Base-by-base conservation (phyloP, 2,888 invertebrate species). In the Rhodophaea formosa region DNA sequence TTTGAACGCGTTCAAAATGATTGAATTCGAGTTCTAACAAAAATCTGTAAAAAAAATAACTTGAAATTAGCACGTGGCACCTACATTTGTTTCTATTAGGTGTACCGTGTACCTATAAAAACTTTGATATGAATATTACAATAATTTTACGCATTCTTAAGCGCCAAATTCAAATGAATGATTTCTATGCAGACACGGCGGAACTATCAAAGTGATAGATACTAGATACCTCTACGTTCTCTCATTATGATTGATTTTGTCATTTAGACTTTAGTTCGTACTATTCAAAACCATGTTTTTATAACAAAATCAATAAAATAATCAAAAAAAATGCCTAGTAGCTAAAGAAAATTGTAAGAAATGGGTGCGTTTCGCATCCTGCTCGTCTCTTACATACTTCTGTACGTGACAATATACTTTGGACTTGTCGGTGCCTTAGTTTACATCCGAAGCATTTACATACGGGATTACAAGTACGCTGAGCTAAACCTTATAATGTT, bases 341-440 rank as follows among this genome's bases (percentile, higher is more conserved):
- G 35, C 23, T 35, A 10, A 23, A 14, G 56, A 62, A 60, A 70
- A 62, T 58, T 51, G 49, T 59, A 53, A 62, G 70, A 53, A 54
- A 90, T 90, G 89, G 79, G 84, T 53, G 60, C 84, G 3, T 46
- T 88, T 56, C 84, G 88, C 57, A 63, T 75, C 45, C 52, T 85
- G n/a, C 68, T 85, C 29, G 69, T 87, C 51, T 14, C 77, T 42
- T 90, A 89, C 65, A 80, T 90, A 73, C 64, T 88, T 2, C 10
- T 81, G 14, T 89, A 82, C 62, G 70, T 86, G 15, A 63, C 63
- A 1, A 45, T 80, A 51, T 91, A 90, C 64, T 80, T 89, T 43
- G 82, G 82, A 39, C 62, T 89, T 35, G 73, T 91, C 12, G 82
- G 75, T 60, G 78, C 70, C n/a, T 74, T 91, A 6, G 67, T 87